Conservation (phyloP, 2,888 invertebrate genomes). For the Galerucella calmariensis region DNA sequence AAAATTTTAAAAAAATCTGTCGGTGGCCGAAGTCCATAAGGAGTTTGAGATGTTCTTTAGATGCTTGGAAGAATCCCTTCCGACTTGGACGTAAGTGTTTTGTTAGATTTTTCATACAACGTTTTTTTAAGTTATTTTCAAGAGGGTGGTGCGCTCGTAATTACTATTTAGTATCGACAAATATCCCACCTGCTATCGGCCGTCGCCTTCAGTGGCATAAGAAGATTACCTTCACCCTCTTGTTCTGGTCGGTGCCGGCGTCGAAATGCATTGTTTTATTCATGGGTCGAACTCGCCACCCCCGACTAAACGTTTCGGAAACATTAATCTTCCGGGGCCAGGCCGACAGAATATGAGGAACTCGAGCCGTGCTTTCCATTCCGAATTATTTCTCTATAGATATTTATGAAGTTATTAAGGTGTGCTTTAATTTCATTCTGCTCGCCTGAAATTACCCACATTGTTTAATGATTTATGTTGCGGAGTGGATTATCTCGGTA, state of each 20-base stretch:
- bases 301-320: constrained; percentile 52
- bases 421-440: constrained; percentile 45
- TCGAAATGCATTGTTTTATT: constrained; percentile 50
- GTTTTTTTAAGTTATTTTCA: not conserved
- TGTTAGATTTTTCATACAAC: not conserved
- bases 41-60: too few relatives aligned
- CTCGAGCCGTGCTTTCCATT: constrained; percentile 40
- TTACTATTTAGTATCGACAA: constrained; percentile 16
- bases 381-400: constrained; percentile 45
- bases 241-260: constrained; percentile 34
- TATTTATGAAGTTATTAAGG: constrained; percentile 48
- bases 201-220: constrained; percentile 23
- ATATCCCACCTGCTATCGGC: constrained; percentile 19
- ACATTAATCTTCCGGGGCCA: constrained; percentile 52
- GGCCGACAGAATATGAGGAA: constrained; percentile 42
- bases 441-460: constrained; percentile 37
- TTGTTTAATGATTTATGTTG: constrained; percentile 37
- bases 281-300: constrained; percentile 50
- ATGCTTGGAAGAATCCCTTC: too few relatives aligned
- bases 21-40: too few relatives aligned
- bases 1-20: too few relatives aligned
- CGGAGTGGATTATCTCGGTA: constrained; percentile 24
- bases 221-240: constrained; percentile 34
- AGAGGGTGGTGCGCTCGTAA: not conserved
- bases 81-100: not conserved